Evolutionary conservation across 2,888 invertebrate genomes (phyloP).

Genomic region (Plusia festucae): DNA sequence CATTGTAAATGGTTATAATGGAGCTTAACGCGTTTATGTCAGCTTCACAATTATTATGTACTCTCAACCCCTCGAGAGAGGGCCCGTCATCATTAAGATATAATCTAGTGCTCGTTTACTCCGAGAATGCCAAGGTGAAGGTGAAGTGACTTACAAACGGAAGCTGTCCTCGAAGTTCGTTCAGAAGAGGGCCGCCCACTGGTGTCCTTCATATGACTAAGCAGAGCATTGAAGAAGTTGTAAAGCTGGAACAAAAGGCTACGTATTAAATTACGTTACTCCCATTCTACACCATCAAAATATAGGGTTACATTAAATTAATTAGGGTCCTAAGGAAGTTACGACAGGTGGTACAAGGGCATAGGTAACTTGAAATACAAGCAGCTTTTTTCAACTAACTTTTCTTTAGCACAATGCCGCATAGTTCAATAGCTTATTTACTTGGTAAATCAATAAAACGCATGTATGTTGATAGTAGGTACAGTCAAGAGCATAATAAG

Average conservation of each 20-base stretch:
- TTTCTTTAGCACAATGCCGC: constrained; percentile 3
- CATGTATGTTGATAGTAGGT: neutral
- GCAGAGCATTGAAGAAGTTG: constrained; percentile 97
- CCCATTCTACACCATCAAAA: constrained; percentile 7
- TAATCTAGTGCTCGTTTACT: constrained; percentile 41
- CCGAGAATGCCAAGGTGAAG: constrained; percentile 49
- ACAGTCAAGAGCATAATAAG: no score
- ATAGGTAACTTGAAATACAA: constrained; percentile 14
- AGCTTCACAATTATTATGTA: constrained; percentile 29
- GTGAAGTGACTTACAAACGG: constrained; percentile 82
- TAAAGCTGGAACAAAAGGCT: constrained; percentile 92
- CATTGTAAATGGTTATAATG: constrained; percentile 42
- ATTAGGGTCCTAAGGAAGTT: constrained; percentile 19
- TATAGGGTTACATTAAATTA: constrained; percentile 30
- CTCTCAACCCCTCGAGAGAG: constrained; percentile 21
- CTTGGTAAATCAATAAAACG: neutral
- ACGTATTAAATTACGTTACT: constrained; percentile 22
- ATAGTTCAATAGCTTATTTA: neutral
- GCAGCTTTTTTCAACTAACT: constrained; percentile 10
- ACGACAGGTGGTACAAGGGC: constrained; percentile 14
- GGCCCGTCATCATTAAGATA: constrained; percentile 42
- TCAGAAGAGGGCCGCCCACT: constrained; percentile 90
- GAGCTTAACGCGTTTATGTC: constrained; percentile 23
- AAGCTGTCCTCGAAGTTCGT: constrained; percentile 91
- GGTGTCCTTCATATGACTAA: constrained; percentile 95